phyloP scores from a whole-genome alignment of 2,888 invertebrate genomes.

The Melanophora roralis region DNA sequence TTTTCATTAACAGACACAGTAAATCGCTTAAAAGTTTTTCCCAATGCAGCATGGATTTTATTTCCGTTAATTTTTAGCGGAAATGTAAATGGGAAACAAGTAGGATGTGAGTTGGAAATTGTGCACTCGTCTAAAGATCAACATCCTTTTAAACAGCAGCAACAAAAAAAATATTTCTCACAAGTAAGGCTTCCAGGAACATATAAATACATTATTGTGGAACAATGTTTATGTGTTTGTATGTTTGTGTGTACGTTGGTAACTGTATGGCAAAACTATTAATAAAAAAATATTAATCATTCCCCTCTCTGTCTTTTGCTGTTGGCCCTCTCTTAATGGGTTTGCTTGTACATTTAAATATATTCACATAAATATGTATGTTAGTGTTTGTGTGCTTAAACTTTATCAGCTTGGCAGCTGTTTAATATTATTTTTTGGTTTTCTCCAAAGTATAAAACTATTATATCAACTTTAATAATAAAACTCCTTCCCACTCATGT shows the following conservation, averaged over 20 bases:
- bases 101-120: constrained; percentile 47
- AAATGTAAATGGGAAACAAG: constrained; percentile 58
- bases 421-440: neutral
- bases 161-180: neutral
- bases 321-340: neutral
- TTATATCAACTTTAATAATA: neutral
- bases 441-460: neutral
- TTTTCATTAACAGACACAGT: constrained; percentile 45
- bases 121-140: constrained; percentile 42
- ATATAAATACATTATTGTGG: too few relatives aligned
- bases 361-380: neutral
- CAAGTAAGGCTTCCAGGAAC: too few relatives aligned
- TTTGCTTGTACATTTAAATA: neutral
- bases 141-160: constrained; percentile 29
- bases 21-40: constrained; percentile 57
- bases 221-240: too few relatives aligned
- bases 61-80: constrained; percentile 59
- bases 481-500: neutral
- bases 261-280: neutral
- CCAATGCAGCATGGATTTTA: constrained; percentile 53
- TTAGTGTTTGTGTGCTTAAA: neutral
- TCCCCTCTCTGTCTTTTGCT: neutral
- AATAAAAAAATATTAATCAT: neutral
- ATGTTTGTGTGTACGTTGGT: too few relatives aligned
- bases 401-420: neutral